These are phyloP conservation scores for Cheilosia variabilis DNA, from an alignment of 2,888 invertebrate genomes.

Conservation along the genomic window DNA sequence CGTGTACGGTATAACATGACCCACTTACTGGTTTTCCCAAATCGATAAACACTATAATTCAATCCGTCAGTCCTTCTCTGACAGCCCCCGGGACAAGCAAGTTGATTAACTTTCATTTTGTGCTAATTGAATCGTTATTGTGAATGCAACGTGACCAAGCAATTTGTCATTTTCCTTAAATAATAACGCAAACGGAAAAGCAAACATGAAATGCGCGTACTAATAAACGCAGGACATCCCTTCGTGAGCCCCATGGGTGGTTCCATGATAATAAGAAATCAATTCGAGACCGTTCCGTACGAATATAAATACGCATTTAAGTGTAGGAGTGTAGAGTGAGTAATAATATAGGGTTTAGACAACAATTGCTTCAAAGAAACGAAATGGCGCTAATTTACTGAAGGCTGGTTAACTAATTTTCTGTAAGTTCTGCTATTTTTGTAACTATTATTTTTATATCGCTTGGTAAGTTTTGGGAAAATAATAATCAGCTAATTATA, in stretches of 20 bases:
- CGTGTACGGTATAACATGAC: not conserved
- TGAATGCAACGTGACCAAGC: conserved; percentile 1
- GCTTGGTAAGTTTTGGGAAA: too few relatives aligned
- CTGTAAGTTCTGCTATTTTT: too few relatives aligned
- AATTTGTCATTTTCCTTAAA: conserved; percentile 12
- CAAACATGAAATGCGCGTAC: not conserved
- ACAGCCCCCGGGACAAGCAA: not conserved
- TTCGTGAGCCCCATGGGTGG: not conserved
- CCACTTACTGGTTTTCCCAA: not conserved
- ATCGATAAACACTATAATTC: not conserved
- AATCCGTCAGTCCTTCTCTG: conserved; percentile 18
- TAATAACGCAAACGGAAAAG: not conserved
- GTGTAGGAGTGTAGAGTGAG: too few relatives aligned
- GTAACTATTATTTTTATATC: too few relatives aligned
- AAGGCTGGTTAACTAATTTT: not conserved
- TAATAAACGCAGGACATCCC: not conserved
- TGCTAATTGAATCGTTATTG: conserved; percentile 20
- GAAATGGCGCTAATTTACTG: not conserved
- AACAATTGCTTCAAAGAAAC: not conserved
- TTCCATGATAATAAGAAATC: not conserved
- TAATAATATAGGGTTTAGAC: not conserved
- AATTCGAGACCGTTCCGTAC: not conserved
- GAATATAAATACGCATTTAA: too few relatives aligned
- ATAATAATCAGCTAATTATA: too few relatives aligned
- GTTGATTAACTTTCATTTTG: conserved; percentile 16